Base-by-base conservation (phyloP, 2,888 invertebrate genomes). In the Leuctra nigra region DNA sequence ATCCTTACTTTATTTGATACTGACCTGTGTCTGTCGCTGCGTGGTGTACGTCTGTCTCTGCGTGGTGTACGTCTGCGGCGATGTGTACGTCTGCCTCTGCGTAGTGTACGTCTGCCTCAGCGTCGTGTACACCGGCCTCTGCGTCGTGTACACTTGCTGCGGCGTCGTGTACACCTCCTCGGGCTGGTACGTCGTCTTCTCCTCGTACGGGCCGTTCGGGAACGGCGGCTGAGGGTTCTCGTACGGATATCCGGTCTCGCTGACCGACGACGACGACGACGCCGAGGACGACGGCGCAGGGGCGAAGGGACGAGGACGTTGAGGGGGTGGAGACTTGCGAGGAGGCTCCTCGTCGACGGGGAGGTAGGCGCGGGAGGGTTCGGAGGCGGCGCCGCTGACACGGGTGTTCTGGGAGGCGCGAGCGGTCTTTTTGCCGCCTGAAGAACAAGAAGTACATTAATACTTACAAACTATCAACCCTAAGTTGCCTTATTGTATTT, bases 401-500 rank as follows among this genome's bases (percentile, higher is more conserved):
- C n/a, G 20, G 23, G 4, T n/a, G 44, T n/a, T 20, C 9, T 44
- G n/a, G 13, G 44, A 50, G 13, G 33, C 22, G 13, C 50, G 50
- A 16, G 50, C 33, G 3, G 22, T 20, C 50, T 50, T 50, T 22
- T 50, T 50, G 35, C 35, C 35, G n/a, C 50, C 50, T 50, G 50
- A 1, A 13, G 13, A n/a, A 38, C 4, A 11, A 29, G n/a, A n/a
- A n/a, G n/a, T n/a, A n/a, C 6, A 29, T 29, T 11, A 29, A 29
- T 29, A 29, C 11, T 29, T 6, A 11, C 6, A 29, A 29, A 7
- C 6, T 29, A 29, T 29, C 7, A 11, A 29, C 66, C 77, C 70
- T n/a, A n/a, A n/a, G 60, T 72, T 73, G 61, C 76, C 77, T 67
- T 84, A 80, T 62, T 29, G 29, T 29, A 11, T 29, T 29, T n/a